A percentile compares a stretch with the other conserved stretches of the same genome.
phyloP scores from a whole-genome alignment of 2,888 invertebrate species.

The Drosophila nr. fundita region DNA sequence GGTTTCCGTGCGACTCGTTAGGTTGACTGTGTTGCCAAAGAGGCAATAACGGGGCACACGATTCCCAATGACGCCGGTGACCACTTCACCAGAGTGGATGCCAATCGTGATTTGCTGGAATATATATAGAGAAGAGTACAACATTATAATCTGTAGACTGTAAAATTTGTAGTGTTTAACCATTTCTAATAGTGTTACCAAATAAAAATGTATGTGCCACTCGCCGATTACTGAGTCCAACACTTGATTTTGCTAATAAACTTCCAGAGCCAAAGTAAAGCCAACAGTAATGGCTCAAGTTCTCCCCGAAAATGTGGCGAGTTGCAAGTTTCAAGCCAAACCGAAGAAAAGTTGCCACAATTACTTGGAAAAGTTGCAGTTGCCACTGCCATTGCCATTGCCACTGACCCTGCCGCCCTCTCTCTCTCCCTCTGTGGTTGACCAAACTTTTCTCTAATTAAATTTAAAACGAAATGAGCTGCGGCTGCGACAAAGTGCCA shows the following conservation, averaged over 20 bases:
- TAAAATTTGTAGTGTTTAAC: conserved; percentile 1
- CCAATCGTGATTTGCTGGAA: conserved; percentile 95
- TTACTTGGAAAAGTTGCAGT: conserved; percentile 74
- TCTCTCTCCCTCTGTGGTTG: conserved; percentile 18
- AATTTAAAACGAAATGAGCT: conserved; percentile 76
- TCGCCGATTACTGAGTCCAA: conserved; percentile 32
- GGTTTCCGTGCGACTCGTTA: conserved; percentile 96
- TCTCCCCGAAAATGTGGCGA: conserved; percentile 40
- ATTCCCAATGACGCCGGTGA: conserved; percentile 97
- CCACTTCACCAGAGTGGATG: conserved; percentile 96
- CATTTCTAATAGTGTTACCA: conserved; percentile 16
- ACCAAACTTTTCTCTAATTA: conserved; percentile 76
- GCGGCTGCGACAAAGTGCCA: conserved; percentile 41
- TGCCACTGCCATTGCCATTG: conserved; percentile 24
- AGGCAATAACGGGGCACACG: conserved; percentile 97
- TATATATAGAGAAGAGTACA: conserved; percentile 4
- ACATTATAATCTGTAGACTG: not conserved
- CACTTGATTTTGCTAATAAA: conserved; percentile 76
- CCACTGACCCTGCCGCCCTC: not conserved
- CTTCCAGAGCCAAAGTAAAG: conserved; percentile 36
- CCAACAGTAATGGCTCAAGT: conserved; percentile 42
- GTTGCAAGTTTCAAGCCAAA: conserved; percentile 42
- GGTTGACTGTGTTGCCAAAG: conserved; percentile 97
- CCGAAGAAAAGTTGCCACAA: conserved; percentile 74
- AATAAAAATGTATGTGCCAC: conserved; percentile 25